A percentile compares a stretch with the other conserved stretches of the same genome.
Evolutionary conservation across 2,797 vertebrate species (phyloP).

Genomic region (Rhinella marina): DNA sequence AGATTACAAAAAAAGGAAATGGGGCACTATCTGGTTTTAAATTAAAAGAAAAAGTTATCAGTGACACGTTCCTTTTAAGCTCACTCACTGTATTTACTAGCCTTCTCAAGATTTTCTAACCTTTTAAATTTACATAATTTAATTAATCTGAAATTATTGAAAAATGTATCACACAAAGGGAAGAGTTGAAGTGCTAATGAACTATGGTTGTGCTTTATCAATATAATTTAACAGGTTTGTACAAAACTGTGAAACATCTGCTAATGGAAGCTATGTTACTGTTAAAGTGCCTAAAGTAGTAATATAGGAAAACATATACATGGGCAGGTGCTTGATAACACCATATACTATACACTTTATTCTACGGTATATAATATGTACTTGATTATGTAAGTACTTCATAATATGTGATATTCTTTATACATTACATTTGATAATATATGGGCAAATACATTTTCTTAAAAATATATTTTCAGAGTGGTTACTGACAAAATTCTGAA

Average conservation of each 20-base stretch:
- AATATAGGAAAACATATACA: conserved; percentile 64
- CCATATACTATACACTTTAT: not conserved
- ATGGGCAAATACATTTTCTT: too few relatives aligned
- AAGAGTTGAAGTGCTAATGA: conserved; percentile 70
- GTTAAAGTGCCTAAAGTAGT: conserved; percentile 68
- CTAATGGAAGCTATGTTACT: conserved; percentile 69
- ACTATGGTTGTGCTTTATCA: conserved; percentile 65
- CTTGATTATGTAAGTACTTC: not conserved
- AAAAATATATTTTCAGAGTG: too few relatives aligned
- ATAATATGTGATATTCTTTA: not conserved
- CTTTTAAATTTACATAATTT: conserved; percentile 67
- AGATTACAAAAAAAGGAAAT: too few relatives aligned
- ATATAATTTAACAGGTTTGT: conserved; percentile 68
- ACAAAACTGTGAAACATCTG: conserved; percentile 66
- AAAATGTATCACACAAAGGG: conserved; percentile 73
- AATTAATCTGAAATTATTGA: conserved; percentile 72
- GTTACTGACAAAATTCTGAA: not conserved
- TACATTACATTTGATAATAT: not conserved
- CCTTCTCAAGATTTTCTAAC: conserved; percentile 22
- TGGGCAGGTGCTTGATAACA: not conserved
- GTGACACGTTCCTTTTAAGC: not conserved
- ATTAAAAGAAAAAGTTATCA: too few relatives aligned
- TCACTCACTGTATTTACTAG: conserved; percentile 26
- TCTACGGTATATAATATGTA: too few relatives aligned
- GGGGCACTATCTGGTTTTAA: too few relatives aligned